Base-by-base conservation (phyloP, 2,888 invertebrate genomes). In the Beris chalybata region DNA sequence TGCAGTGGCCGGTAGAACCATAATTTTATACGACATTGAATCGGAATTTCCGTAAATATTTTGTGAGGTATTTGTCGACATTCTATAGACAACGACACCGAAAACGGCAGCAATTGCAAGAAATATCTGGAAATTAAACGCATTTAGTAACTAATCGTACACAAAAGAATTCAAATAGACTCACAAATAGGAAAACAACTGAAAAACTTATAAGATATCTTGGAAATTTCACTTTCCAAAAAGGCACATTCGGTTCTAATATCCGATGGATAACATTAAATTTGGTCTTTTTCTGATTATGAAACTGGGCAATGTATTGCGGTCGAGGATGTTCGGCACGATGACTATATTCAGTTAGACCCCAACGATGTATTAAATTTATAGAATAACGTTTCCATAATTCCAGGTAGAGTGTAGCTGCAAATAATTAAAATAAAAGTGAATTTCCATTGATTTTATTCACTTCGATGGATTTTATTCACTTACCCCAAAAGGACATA, bases 361-460 rank as follows among this genome's bases (percentile, higher is more conserved):
- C 93, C 93, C 93, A 93, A 69, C 89, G 84, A 78, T 92, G 92
- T n/a, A 89, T 86, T 69, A 93, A 84, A 73, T 87, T 87, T 3
- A 89, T 87, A 58, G 90, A 88, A 76, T 90, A 90, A 4, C 92
- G 82, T 76, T 91, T 92, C 93, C 93, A 93, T 69, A 92, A 81
- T 78, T 93, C 93, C 73, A 92, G 82, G 80, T 92, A 93, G 50
- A 90, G 76, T 1, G 90, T 85, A 70, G 89, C 83, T 83, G 69
- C 11, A 69, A 71, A 55, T 69, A 44, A 7, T 38, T 15, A n/a
- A 12, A 6, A 47, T 12, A 38, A 58, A 30, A 50, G 6, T 29
- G n/a, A 11, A 44, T n/a, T 48, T 32, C 31, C 31, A 47, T 57
- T 48, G 12, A 43, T 44, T 38, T 45, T 43, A 52, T 29, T 43